phyloP scores from a whole-genome alignment of 2,113 vertebrate species.

The Myodes glareolus region DNA sequence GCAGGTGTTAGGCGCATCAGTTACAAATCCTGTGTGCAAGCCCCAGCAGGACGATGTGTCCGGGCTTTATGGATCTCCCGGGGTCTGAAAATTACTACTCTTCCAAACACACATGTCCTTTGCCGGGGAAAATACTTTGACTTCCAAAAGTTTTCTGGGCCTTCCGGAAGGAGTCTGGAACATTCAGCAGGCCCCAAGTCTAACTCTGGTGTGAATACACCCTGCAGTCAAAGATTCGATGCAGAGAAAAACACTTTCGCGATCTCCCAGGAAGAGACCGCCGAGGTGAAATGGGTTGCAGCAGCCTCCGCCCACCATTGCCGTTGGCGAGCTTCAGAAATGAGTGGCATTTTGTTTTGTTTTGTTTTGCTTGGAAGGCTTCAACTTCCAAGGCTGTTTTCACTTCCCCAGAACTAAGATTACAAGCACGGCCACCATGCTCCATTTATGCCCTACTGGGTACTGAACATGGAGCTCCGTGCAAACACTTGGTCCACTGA shows the following conservation, averaged over 20 bases:
- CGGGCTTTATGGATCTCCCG: background rate
- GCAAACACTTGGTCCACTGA: background rate
- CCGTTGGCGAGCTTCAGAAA: background rate
- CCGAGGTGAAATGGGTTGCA: background rate
- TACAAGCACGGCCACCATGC: background rate
- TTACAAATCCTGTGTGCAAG: background rate
- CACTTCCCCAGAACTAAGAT: background rate
- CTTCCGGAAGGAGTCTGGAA: background rate
- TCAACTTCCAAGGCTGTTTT: background rate
- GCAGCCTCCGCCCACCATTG: background rate
- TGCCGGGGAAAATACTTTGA: background rate
- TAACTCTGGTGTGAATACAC: background rate
- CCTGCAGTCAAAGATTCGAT: background rate
- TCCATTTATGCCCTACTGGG: background rate
- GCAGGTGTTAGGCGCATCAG: fast-evolving
- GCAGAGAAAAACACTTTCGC: background rate
- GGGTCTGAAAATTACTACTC: background rate
- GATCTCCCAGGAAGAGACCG: fast-evolving
- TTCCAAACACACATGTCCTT: background rate
- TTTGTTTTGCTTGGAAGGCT: background rate
- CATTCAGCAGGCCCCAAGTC: fast-evolving
- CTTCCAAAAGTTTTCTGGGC: background rate
- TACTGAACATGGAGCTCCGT: background rate
- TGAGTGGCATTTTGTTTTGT: background rate
- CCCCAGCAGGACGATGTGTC: background rate